Percentiles rank a stretch among this genome's conserved stretches.
Conservation (phyloP, 2,113 vertebrate genomes). For the Oryctolagus cuniculus region DNA sequence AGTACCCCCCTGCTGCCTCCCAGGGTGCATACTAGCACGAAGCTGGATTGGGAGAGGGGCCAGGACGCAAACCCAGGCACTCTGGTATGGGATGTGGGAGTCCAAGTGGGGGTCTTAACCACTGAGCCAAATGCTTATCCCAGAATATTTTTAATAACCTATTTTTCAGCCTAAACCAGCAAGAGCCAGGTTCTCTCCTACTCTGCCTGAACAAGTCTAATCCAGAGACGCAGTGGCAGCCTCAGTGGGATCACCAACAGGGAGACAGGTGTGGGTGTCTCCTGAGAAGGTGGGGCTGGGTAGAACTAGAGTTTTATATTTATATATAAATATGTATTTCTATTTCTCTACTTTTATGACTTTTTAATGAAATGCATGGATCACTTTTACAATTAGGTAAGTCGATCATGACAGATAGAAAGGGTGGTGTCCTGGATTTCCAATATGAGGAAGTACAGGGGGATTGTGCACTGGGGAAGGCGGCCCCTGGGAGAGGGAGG, state of each 20-base stretch:
- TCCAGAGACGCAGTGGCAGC: not conserved
- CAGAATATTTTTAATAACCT: not conserved
- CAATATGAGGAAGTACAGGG: not conserved
- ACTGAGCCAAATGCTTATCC: no score
- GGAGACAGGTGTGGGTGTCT: not conserved
- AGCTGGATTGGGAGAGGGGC: no score
- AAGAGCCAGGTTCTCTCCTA: not conserved
- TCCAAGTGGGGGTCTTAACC: no score
- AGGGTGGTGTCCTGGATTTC: not conserved
- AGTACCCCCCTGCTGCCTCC: no score
- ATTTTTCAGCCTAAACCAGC: slow-evolving; percentile 1
- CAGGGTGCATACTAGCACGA: no score
- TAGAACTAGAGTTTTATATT: not conserved
- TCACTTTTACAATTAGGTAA: not conserved
- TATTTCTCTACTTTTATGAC: not conserved
- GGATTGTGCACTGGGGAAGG: not conserved
- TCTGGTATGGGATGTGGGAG: no score
- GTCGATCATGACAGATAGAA: not conserved
- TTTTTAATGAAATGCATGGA: not conserved
- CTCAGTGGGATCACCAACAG: not conserved
- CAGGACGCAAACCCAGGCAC: no score
- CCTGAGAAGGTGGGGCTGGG: not conserved
- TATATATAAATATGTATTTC: not conserved
- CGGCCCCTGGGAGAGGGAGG: slow-evolving; percentile 62
- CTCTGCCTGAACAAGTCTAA: not conserved